A percentile compares a stretch with the other conserved stretches of the same genome.
These are phyloP conservation scores for Lochmaea capreae DNA, from an alignment of 2,888 invertebrate species.

Conservation along the genomic window DNA sequence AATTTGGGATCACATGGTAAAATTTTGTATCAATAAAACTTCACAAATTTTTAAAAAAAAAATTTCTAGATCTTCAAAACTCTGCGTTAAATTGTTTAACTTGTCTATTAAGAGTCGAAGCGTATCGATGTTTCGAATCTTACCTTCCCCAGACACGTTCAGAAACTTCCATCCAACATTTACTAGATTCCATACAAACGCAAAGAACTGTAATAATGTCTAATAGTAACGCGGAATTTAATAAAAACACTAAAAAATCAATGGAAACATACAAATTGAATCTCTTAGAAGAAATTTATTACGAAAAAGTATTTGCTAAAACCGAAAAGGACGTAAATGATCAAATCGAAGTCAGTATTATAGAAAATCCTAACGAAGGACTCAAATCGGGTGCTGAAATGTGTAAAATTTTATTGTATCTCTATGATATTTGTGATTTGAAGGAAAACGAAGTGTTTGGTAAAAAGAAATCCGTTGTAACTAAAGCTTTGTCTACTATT, in stretches of 20 bases:
- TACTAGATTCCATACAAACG: constrained; percentile 57
- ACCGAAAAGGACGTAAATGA: constrained; percentile 27
- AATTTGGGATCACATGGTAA: constrained; percentile 56
- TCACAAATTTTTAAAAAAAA: not conserved
- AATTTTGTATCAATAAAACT: not conserved
- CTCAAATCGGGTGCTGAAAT: constrained; percentile 64
- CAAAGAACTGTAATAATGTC: constrained; percentile 49
- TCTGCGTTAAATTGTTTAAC: constrained; percentile 54
- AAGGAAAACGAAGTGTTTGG: constrained; percentile 55
- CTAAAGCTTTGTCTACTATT: constrained; percentile 64
- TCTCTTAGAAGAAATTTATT: constrained; percentile 56
- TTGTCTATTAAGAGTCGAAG: constrained; percentile 52
- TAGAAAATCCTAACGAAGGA: constrained; percentile 42
- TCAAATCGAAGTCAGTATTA: constrained; percentile 47
- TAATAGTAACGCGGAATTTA: constrained; percentile 17
- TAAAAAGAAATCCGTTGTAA: constrained; percentile 63
- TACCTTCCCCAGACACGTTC: constrained; percentile 13
- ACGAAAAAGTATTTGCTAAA: constrained; percentile 48
- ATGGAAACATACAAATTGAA: constrained; percentile 44
- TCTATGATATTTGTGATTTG: constrained; percentile 65
- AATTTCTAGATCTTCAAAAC: constrained; percentile 56
- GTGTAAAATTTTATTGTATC: constrained; percentile 64
- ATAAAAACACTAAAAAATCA: constrained; percentile 22
- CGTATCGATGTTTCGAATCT: constrained; percentile 36
- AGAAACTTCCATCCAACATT: constrained; percentile 48